These are phyloP conservation scores for Lagopus leucura DNA, from an alignment of 2,113 vertebrate genomes.

Conservation along the genomic window DNA sequence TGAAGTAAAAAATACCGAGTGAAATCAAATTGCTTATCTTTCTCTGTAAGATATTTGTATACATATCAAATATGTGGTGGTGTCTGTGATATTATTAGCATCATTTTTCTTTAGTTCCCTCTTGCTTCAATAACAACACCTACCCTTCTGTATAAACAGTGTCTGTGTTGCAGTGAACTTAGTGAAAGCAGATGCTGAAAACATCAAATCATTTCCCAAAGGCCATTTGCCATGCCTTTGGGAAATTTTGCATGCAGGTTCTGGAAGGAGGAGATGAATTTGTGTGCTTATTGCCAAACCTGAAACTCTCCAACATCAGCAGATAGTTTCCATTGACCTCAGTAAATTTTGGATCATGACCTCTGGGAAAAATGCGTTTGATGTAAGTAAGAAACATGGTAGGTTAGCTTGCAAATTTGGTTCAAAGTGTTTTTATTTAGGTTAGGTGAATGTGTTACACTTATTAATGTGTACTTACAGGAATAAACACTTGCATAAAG, in stretches of 20 bases:
- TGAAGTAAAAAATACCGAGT: background rate
- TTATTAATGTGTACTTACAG: background rate
- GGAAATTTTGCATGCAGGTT: background rate
- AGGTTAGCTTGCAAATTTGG: slow-evolving; percentile 21
- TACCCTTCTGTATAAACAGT: background rate
- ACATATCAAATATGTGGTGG: background rate
- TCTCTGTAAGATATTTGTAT: background rate
- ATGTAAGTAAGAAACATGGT: background rate
- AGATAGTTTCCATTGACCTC: background rate
- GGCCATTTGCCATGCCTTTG: background rate
- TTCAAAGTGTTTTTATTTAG: slow-evolving; percentile 52
- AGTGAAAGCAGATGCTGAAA: background rate
- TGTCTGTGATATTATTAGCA: background rate
- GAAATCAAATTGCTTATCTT: background rate
- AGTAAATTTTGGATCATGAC: background rate
- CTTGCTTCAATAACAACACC: background rate
- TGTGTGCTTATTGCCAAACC: background rate
- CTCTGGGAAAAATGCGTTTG: slow-evolving; percentile 27
- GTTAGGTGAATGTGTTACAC: slow-evolving; percentile 3
- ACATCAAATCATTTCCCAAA: background rate
- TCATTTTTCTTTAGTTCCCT: background rate
- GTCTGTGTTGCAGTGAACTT: background rate
- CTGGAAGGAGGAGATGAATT: background rate
- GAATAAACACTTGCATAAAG: slow-evolving; percentile 17
- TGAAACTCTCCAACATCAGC: background rate